Evolutionary conservation across 2,113 vertebrate genomes (phyloP), one percentile per base, ranked within the genome.

Genomic region (Rallus limicola): DNA sequence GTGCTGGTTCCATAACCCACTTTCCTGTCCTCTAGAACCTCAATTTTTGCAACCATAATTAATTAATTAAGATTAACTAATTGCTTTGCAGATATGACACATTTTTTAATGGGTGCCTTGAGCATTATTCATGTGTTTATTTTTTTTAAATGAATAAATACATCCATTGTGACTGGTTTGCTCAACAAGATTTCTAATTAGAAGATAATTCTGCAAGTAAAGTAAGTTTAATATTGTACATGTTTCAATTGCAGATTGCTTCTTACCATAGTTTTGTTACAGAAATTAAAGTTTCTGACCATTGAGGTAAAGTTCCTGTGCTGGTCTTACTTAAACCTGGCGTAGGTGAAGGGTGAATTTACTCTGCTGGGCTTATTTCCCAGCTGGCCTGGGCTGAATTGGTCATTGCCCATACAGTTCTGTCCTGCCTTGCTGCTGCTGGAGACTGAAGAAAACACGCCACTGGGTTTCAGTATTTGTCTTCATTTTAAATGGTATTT

Each of bases 41-140:
- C 36, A 36, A 48, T 93, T 18, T 92, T 68, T 85, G 55, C 70
- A 93, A 24, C 63, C n/a, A 69, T 71, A 84, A 71, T 82, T 93
- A 76, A 38, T 48, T 84, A 81, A 64, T 92, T 86, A 58, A 76
- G 33, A 48, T 82, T 59, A 93, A 23, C 62, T 95, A 87, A 92
- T 94, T 95, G 87, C 67, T 79, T 95, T 94, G 74, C 78, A 95
- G 78, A 50, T 92, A 33, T 48, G 74, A 58, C 89, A 64, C 52
- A 31, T 86, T 93, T 87, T 91, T 86, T 92, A 84, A 75, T 53
- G 13, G 23, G 19, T 68, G 44, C 53, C 63, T 95, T 26, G 29
- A 88, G 34, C 52, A 18, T 76, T 46, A 84, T 60, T 84, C 26
- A 63, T 6, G 15, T 80, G 29, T 83, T 19, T 64, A 17, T 78